Evolutionary conservation across 1,140 invertebrate genomes (phyloP), one percentile per base, ranked within the genome.

Genomic region (Drosophila littoralis): DNA sequence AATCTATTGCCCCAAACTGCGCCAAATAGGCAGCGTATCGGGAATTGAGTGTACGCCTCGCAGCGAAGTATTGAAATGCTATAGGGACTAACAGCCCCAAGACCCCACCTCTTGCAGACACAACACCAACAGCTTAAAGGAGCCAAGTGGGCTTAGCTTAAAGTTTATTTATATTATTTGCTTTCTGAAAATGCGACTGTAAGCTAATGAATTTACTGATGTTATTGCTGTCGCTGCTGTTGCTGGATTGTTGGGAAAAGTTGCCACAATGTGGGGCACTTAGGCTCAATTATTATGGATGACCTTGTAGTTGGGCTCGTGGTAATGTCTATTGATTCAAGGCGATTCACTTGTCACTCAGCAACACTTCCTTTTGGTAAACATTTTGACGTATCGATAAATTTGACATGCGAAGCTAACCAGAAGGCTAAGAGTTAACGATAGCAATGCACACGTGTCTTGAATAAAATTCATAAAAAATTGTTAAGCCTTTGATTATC

Each of bases 141-240:
- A 45, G 45, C 67, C 67, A 75, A 75, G 60, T 72, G 60, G 60
- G 73, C 73, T 75, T 75, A 75, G 59, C 48, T 58, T 65, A 59
- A 71, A 75, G 67, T 75, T 71, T 75, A 75, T 70, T 71, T 75
- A 64, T 64, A 64, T 75, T 63, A 59, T 17, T 55, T 35, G 33
- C 10, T 17, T 58, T 36, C 9, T 8, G 63, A 32, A 52, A 38
- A 73, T 73, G 61, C 52, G 46, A 8, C 17, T 36, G 15, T 46
- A 3, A n/a, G 13, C 69, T 50, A 66, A 66, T 72, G 51, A 48
- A 38, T 22, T 48, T 35, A 13, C 38, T 42, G 33, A 32, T 61
- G 35, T 48, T 46, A 45, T 32, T 12, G 40, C n/a, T 38, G 43
- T 32, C 50, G 7, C 10, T 33, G 48, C n/a, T 28, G 22, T 28